Base-by-base conservation (phyloP, 2,888 invertebrate genomes). In the Anodontia alba region DNA sequence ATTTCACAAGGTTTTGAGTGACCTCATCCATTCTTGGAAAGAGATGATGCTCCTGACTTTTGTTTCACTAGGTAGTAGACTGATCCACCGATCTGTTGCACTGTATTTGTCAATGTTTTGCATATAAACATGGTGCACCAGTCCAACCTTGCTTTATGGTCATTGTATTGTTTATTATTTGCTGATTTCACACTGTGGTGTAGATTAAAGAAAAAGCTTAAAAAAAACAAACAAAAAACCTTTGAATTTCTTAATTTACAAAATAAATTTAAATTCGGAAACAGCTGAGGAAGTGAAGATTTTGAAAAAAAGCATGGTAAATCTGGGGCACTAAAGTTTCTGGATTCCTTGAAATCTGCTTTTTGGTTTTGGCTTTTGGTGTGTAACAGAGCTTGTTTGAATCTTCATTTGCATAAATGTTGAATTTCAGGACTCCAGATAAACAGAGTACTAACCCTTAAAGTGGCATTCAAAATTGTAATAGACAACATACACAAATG, bases 21-120 rank as follows among this genome's bases (percentile, higher is more conserved):
- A 99, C 95, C 95, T 99, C 7, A 98, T 98, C 92, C 96, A 96
- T 80, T 97, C 97, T 38, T 98, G 98, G 98, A 96, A 96, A 91
- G 96, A 97, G 94, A 97, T 99, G 95, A 95, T 97, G 69, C 96
- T 96, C 36, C 96, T 98, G 90, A 96, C 97, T 69, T 96, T 97
- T 80, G 95, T 98, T 81, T 96, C 98, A 79, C 96, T 98, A 92
- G 96, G 98, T 98, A 96, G 95, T 76, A 33, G 43, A 43, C n/a
- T 38, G 62, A 69, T 20, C 54, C 51, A 62, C 46, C 33, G 26
- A 57, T 36, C 70, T 67, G 49, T 33, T 75, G 79, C 79, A 75
- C 75, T 54, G n/a, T 68, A 51, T 23, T 51, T 43, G 36, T 42
- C 38, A 26, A 33, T 46, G 36, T 72, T 78, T 70, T 76, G 49